Evolutionary conservation across 1,140 invertebrate genomes (phyloP).

Genomic region (Zaprionus inermis): DNA sequence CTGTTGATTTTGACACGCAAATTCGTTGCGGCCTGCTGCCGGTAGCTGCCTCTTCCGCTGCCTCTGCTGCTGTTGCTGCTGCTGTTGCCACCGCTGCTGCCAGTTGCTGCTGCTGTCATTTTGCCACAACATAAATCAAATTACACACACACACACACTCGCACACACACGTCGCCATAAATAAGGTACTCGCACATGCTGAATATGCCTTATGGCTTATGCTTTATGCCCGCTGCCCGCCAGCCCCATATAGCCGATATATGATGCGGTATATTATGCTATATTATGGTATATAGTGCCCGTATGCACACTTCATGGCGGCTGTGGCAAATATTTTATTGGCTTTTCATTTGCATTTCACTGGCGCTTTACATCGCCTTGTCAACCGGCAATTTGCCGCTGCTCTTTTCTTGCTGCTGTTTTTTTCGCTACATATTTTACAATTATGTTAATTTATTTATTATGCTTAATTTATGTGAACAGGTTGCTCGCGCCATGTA

Average conservation of each 20-base stretch:
- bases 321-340: conserved; percentile 64
- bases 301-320: neutral
- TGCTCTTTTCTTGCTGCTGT: too few species aligned
- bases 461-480: conserved; percentile 69
- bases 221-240: neutral
- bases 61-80: conserved; percentile 33
- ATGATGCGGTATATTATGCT: neutral
- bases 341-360: conserved; percentile 67
- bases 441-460: conserved; percentile 80
- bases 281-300: neutral
- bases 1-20: conserved; percentile 77
- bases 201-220: conserved; percentile 16
- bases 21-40: conserved; percentile 37
- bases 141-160: conserved; percentile 38
- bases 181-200: conserved; percentile 23
- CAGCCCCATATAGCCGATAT: neutral
- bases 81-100: conserved; percentile 1
- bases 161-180: conserved; percentile 10
- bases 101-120: conserved; percentile 29
- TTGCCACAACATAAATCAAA: conserved; percentile 77
- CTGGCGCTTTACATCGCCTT: neutral
- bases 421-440: conserved; percentile 32
- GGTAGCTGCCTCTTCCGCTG: neutral
- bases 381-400: conserved; percentile 31
- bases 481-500: conserved; percentile 42